phyloP scores from a whole-genome alignment of 2,888 invertebrate species.

The Drosophila rellima region DNA sequence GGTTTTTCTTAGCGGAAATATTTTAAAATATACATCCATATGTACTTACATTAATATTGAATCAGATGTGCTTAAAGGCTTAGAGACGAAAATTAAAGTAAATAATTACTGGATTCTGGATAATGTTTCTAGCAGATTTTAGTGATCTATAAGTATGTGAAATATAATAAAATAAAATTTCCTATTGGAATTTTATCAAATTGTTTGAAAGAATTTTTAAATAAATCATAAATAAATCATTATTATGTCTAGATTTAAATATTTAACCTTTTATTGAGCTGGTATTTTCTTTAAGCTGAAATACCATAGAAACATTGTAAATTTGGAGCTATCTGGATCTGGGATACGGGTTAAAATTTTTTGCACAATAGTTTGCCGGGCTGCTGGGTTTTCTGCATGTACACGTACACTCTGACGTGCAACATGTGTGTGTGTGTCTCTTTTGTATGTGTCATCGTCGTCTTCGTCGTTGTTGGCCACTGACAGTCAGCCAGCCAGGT shows the following conservation, averaged over 20 bases:
- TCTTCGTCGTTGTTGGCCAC: conserved; percentile 35
- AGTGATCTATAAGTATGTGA: too few relatives aligned
- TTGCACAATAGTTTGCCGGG: conserved; percentile 56
- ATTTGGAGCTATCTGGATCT: conserved; percentile 17
- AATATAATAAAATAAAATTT: not conserved
- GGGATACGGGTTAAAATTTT: conserved; percentile 62
- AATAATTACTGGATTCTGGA: not conserved
- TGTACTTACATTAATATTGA: not conserved
- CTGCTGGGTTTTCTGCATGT: conserved; percentile 57
- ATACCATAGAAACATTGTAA: not conserved
- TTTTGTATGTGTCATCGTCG: conserved; percentile 26
- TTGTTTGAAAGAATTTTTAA: not conserved
- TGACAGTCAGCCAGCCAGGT: conserved; percentile 60
- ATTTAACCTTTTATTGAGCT: too few relatives aligned
- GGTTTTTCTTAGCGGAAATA: not conserved
- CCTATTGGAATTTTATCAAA: too few relatives aligned
- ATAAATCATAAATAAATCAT: not conserved
- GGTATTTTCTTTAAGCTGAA: not conserved
- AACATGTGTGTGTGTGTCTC: conserved; percentile 22
- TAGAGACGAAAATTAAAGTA: not conserved
- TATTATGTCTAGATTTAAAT: not conserved
- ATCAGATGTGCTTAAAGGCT: not conserved
- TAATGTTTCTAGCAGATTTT: not conserved
- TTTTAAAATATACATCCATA: not conserved
- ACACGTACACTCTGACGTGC: conserved; percentile 12